Evolutionary conservation across 1,140 invertebrate genomes (phyloP).

Genomic region (Oryctes rhinoceros): DNA sequence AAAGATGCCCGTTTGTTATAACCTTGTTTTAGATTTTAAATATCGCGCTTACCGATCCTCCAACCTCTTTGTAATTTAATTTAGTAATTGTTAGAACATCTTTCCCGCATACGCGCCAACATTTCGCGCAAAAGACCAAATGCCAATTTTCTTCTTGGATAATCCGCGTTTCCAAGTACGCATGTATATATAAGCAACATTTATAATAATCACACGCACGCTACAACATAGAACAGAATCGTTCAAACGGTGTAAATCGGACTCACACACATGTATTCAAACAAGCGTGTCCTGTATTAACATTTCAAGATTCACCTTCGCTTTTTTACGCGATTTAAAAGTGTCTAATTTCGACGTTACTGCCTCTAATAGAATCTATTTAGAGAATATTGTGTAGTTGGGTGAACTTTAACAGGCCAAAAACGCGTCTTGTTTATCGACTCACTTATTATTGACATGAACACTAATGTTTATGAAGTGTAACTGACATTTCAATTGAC

Average conservation of each 20-base stretch:
- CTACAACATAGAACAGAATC: too few relatives aligned
- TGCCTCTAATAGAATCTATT: too few relatives aligned
- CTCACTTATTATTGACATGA: not conserved
- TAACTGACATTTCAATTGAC: conserved; percentile 29
- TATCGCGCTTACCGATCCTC: not conserved
- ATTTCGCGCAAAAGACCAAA: not conserved
- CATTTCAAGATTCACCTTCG: too few relatives aligned
- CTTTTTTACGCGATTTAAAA: too few relatives aligned
- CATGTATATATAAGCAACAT: too few relatives aligned
- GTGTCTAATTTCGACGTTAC: too few relatives aligned
- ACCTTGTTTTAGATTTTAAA: conserved; percentile 13
- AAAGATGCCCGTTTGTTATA: conserved; percentile 6
- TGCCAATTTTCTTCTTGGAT: not conserved
- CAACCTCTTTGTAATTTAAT: conserved; percentile 4
- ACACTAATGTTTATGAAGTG: not conserved
- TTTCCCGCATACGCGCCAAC: not conserved
- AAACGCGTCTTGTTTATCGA: not conserved
- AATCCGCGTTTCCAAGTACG: not conserved
- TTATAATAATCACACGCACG: too few relatives aligned
- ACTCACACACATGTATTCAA: too few relatives aligned
- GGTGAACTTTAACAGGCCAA: too few relatives aligned
- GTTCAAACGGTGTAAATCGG: too few relatives aligned
- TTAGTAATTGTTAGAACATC: conserved; percentile 8
- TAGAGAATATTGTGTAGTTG: too few relatives aligned
- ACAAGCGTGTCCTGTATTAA: too few relatives aligned